These are phyloP conservation scores for Oncorhynchus keta DNA, from an alignment of 2,113 vertebrate genomes.

Conservation along the genomic window DNA sequence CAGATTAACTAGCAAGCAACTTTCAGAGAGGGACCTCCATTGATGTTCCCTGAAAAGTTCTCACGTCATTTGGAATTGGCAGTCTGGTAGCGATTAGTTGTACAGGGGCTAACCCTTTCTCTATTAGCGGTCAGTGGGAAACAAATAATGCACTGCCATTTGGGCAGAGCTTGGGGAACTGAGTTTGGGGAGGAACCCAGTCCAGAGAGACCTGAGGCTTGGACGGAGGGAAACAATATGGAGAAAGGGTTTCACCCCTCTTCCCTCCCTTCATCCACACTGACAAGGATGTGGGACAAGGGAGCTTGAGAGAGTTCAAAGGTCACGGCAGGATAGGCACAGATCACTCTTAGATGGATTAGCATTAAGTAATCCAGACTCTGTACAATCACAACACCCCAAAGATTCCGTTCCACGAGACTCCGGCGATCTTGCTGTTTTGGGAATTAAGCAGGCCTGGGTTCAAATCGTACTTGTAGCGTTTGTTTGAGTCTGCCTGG, in stretches of 20 bases:
- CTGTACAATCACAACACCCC: constrained; percentile 63
- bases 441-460: neutral
- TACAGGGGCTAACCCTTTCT: constrained; percentile 39
- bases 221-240: constrained; percentile 62
- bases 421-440: constrained; percentile 23
- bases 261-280: constrained; percentile 20
- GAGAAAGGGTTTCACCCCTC: constrained; percentile 12
- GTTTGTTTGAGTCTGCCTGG: too few relatives aligned
- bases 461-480: too few relatives aligned
- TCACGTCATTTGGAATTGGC: constrained; percentile 35
- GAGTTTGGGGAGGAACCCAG: constrained; percentile 42
- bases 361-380: constrained; percentile 65
- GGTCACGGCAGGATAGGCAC: constrained; percentile 65
- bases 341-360: constrained; percentile 73
- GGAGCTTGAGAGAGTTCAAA: constrained; percentile 70
- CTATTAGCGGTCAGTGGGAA: constrained; percentile 55
- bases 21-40: constrained; percentile 23
- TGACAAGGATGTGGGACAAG: constrained; percentile 42
- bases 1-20: constrained; percentile 16
- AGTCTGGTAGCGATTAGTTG: constrained; percentile 54
- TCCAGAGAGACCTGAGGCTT: constrained; percentile 55
- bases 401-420: constrained; percentile 44
- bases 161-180: neutral
- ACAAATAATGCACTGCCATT: constrained; percentile 59
- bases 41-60: constrained; percentile 31